Conservation (phyloP, 2,888 invertebrate species). For the Poecilobothrus nobilitatus region DNA sequence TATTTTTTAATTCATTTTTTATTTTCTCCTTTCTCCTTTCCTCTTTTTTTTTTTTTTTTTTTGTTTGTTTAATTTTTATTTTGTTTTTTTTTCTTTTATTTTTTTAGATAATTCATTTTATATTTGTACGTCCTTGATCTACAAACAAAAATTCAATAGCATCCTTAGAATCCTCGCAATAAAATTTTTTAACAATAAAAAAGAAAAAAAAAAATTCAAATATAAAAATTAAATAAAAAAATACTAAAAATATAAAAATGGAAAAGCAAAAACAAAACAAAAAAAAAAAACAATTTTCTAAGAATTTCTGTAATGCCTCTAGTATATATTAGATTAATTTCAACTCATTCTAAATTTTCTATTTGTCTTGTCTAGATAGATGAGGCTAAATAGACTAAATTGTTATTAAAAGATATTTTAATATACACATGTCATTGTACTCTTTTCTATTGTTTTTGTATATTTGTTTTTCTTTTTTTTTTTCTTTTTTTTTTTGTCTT, state of each 20-base stretch:
- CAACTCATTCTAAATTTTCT: not conserved
- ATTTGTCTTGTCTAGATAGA: constrained; percentile 6
- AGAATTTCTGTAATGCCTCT: not conserved
- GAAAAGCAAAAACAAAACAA: not conserved
- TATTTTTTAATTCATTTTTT: too few relatives aligned
- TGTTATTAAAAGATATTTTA: not conserved
- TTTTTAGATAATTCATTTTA: too few relatives aligned
- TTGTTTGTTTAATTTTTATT: too few relatives aligned
- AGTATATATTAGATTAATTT: constrained; percentile 1
- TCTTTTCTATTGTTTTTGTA: too few relatives aligned
- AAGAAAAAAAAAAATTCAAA: not conserved
- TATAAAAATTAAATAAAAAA: not conserved
- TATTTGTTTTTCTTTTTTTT: too few relatives aligned
- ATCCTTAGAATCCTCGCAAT: too few relatives aligned
- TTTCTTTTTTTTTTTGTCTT: too few relatives aligned
- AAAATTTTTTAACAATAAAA: not conserved
- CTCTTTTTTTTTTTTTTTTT: too few relatives aligned
- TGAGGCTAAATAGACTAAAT: constrained; percentile 6
- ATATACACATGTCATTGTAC: too few relatives aligned
- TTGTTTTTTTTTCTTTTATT: too few relatives aligned
- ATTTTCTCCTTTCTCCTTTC: too few relatives aligned
- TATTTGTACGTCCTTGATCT: not conserved
- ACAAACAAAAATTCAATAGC: not conserved
- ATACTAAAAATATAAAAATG: not conserved
- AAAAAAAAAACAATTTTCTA: not conserved